Conservation (phyloP, 2,888 invertebrate genomes). For the Stenolophus ochropezus region DNA sequence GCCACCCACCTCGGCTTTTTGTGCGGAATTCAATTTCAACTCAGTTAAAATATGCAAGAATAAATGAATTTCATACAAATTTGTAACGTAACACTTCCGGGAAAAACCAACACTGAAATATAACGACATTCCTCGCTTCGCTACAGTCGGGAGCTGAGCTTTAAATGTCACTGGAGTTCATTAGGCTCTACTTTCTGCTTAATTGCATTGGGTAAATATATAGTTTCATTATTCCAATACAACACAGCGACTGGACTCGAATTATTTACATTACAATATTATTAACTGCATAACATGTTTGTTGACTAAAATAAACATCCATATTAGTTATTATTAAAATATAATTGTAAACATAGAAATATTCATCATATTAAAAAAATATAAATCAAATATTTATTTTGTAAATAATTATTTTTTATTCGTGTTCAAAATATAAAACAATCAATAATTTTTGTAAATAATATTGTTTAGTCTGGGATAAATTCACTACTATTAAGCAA, state of each 20-base stretch:
- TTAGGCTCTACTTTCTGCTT: not conserved
- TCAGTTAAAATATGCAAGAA: conserved; percentile 57
- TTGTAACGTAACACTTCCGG: conserved; percentile 48
- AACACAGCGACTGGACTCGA: not conserved
- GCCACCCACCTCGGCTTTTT: conserved; percentile 53
- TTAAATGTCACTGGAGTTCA: not conserved
- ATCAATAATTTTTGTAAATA: no score
- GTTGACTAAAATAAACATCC: no score
- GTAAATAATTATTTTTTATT: no score
- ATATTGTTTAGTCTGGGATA: no score
- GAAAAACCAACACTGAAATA: conserved; percentile 31
- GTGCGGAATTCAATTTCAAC: conserved; percentile 55
- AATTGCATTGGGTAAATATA: not conserved
- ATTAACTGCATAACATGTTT: no score
- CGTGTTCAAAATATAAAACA: no score
- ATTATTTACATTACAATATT: not conserved
- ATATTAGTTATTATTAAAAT: no score
- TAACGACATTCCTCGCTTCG: not conserved
- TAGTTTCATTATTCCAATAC: not conserved
- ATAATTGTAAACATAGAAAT: no score
- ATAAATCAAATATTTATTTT: no score
- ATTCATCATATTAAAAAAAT: no score
- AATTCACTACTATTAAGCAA: no score
- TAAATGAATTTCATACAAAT: conserved; percentile 58
- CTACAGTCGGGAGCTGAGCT: not conserved